Evolutionary conservation across 2,888 invertebrate genomes (phyloP).

Genomic region (Mongoloraphidia duomilia): DNA sequence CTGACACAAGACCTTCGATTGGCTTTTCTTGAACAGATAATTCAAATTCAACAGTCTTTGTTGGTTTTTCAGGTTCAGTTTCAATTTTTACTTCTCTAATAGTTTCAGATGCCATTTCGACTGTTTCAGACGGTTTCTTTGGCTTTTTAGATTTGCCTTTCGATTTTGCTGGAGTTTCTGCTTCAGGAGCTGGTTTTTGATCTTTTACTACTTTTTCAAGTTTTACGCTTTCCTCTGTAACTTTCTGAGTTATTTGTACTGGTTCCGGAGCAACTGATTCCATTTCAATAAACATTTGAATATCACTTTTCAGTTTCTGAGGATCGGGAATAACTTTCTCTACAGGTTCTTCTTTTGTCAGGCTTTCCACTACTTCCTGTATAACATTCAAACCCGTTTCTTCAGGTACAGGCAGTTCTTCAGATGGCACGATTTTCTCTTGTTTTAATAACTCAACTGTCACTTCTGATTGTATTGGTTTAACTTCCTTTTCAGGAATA

Average conservation of each 20-base stretch:
- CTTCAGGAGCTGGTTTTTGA: constrained; percentile 6
- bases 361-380: background rate
- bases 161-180: constrained; percentile 12
- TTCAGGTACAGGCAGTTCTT: background rate
- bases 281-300: constrained; percentile 1
- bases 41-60: constrained; percentile 25
- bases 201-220: background rate
- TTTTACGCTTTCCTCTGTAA: constrained; percentile 4
- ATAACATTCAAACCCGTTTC: background rate
- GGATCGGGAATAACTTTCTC: constrained; percentile 6
- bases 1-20: constrained; percentile 25
- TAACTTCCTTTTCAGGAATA: no score
- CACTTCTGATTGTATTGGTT: no score
- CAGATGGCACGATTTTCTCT: background rate
- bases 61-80: constrained; percentile 17
- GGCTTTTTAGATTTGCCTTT: constrained; percentile 7
- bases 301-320: background rate
- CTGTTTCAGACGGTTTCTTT: background rate
- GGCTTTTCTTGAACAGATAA: constrained; percentile 30
- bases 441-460: no score
- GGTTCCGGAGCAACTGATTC: background rate
- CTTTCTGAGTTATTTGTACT: background rate
- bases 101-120: constrained; percentile 9
- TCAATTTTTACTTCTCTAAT: constrained; percentile 4
- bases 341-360: constrained; percentile 1